These are phyloP conservation scores for Lycorma delicatula DNA, from an alignment of 1,140 invertebrate species.

Conservation along the genomic window DNA sequence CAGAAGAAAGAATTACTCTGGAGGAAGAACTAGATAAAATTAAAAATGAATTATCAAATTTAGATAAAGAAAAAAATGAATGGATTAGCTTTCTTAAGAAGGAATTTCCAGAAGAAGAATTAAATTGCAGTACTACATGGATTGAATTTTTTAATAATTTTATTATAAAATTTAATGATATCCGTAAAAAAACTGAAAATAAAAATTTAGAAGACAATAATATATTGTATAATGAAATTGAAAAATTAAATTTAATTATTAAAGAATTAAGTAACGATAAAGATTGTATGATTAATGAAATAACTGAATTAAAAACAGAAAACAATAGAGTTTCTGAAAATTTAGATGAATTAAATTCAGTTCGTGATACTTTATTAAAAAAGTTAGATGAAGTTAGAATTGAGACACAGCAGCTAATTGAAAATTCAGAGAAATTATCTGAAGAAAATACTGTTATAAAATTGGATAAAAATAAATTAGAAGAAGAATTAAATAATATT, in stretches of 20 bases:
- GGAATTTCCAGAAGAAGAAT: not conserved
- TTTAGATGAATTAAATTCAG: conserved; percentile 23
- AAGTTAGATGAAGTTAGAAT: conserved; percentile 19
- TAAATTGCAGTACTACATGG: not conserved
- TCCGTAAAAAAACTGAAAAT: conserved; percentile 12
- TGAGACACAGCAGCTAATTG: conserved; percentile 21
- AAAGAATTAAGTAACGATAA: conserved; percentile 5
- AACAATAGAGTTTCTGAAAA: conserved; percentile 23
- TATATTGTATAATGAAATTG: conserved; percentile 17
- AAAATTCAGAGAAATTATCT: conserved; percentile 20
- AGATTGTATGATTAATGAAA: not conserved
- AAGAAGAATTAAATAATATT: conserved; percentile 7
- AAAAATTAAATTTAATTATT: conserved; percentile 10
- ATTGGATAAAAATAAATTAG: conserved; percentile 15
- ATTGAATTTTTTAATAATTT: not conserved
- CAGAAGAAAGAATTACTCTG: too few relatives aligned
- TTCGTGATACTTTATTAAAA: conserved; percentile 17
- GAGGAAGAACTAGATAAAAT: not conserved
- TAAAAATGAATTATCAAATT: conserved; percentile 1
- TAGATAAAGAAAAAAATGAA: not conserved
- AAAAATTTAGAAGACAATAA: conserved; percentile 20
- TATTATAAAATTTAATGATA: conserved; percentile 2
- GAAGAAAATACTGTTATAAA: conserved; percentile 17
- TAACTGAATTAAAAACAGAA: conserved; percentile 4
- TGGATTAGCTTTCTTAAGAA: not conserved